phyloP scores from a whole-genome alignment of 2,888 invertebrate genomes.

The Rhagonycha lutea region DNA sequence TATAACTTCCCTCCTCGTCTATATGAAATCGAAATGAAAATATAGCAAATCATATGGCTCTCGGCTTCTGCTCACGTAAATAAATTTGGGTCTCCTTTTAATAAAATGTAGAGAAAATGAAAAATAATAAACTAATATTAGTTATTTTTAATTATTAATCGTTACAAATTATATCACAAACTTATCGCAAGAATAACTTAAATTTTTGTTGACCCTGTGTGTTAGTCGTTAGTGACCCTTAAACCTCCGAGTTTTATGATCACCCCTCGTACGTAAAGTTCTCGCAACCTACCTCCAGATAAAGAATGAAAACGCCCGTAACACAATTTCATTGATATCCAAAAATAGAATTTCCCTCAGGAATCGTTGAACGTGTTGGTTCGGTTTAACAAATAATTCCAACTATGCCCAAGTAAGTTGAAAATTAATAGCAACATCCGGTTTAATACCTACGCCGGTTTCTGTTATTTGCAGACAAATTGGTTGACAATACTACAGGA shows the following conservation, averaged over 20 bases:
- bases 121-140: too few relatives aligned
- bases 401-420: constrained; percentile 10
- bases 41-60: too few relatives aligned
- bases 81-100: too few relatives aligned
- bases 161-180: too few relatives aligned
- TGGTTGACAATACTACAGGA: constrained; percentile 33
- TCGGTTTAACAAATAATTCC: background rate
- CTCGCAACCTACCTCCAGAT: background rate
- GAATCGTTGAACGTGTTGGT: background rate
- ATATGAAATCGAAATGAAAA: too few relatives aligned
- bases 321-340: constrained; percentile 5
- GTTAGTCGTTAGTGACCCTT: background rate
- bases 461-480: constrained; percentile 31
- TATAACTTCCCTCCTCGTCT: too few relatives aligned
- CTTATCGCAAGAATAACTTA: too few relatives aligned
- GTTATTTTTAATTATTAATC: too few relatives aligned
- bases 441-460: background rate
- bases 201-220: background rate
- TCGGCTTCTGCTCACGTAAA: too few relatives aligned
- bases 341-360: constrained; percentile 10
- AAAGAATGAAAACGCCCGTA: background rate
- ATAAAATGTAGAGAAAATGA: too few relatives aligned
- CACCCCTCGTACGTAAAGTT: background rate
- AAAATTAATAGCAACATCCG: background rate
- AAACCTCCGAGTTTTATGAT: background rate